Conservation (phyloP, 2,888 invertebrate species). For the Argyra leucocephala region DNA sequence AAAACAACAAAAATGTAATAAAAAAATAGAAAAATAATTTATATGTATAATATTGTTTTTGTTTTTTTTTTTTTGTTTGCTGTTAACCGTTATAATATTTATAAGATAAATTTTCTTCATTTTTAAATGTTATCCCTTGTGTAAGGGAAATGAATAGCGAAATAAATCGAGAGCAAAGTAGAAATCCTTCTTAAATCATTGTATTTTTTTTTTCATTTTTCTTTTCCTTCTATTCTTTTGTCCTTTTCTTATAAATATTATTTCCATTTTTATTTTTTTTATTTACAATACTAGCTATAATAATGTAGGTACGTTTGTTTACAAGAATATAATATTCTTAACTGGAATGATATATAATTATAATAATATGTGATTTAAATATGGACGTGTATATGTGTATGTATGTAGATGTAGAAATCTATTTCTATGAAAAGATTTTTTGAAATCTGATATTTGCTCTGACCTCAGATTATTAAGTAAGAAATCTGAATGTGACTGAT, state of each 20-base stretch:
- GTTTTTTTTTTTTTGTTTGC: neutral
- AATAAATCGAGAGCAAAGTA: neutral
- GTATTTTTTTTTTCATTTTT: neutral
- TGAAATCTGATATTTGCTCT: neutral
- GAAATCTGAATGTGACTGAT: neutral
- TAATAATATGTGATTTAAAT: too few species aligned
- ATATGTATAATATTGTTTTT: neutral
- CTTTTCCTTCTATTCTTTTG: neutral
- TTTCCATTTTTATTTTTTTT: too few species aligned
- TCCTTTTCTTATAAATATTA: neutral
- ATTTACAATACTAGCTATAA: too few species aligned
- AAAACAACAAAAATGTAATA: neutral
- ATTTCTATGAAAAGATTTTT: neutral
- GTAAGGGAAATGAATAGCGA: neutral
- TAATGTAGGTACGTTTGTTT: too few species aligned
- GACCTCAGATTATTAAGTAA: neutral
- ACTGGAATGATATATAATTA: too few species aligned
- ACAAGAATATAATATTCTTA: too few species aligned
- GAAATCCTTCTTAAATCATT: neutral
- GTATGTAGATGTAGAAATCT: neutral
- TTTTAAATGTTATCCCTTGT: conserved; percentile 1
- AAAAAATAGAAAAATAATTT: neutral
- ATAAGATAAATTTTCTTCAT: neutral
- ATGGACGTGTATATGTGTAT: neutral
- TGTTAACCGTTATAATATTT: neutral